Conservation (phyloP, 2,888 invertebrate genomes). For the Volucella bombylans region DNA sequence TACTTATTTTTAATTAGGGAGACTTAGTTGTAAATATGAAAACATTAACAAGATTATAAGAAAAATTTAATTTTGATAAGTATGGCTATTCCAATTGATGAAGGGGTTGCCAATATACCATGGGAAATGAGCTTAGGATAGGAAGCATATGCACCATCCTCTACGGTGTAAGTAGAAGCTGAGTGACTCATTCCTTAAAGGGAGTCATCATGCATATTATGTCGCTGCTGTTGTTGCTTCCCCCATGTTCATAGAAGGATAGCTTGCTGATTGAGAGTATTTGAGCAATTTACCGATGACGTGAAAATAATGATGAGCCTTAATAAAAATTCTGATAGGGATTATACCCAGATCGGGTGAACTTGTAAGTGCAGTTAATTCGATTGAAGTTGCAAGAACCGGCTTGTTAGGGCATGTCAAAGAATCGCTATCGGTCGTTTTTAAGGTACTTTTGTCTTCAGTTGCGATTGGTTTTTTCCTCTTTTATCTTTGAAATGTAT, state of each 20-base stretch:
- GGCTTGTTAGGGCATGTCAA: conserved; percentile 55
- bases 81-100: conserved; percentile 50
- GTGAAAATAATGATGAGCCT: conserved; percentile 50
- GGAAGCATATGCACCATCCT: conserved; percentile 52
- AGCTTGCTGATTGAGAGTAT: conserved; percentile 54
- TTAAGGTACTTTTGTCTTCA: conserved; percentile 77
- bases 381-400: conserved; percentile 19
- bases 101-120: conserved; percentile 54
- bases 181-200: conserved; percentile 61
- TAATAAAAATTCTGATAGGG: conserved; percentile 65
- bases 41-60: conserved; percentile 33
- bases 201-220: conserved; percentile 62
- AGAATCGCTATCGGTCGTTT: conserved; percentile 48
- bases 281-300: conserved; percentile 52
- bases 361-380: conserved; percentile 32
- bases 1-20: conserved; percentile 36
- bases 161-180: conserved; percentile 50
- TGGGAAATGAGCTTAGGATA: conserved; percentile 70
- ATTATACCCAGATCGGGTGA: conserved; percentile 55
- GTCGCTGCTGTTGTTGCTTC: conserved; percentile 46
- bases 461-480: conserved; percentile 79
- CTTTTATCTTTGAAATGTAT: conserved; percentile 88
- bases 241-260: conserved; percentile 46
- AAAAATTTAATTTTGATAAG: conserved; percentile 56
- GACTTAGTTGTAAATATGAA: conserved; percentile 65